phyloP scores from a whole-genome alignment of 2,797 vertebrate species.

The Karalla daura region DNA sequence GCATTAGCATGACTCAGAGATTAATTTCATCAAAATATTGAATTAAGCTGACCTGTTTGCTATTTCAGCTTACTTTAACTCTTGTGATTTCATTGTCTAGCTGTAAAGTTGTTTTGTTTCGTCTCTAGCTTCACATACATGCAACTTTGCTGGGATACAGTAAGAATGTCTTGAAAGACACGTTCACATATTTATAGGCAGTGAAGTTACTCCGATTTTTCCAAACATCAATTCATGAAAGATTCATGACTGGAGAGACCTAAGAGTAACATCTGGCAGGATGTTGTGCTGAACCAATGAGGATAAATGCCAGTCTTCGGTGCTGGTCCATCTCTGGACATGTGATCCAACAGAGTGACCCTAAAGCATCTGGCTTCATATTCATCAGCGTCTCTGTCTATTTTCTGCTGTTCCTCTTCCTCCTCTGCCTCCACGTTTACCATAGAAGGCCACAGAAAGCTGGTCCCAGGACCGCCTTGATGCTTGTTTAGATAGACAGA shows the following conservation, averaged over 20 bases:
- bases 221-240: background rate
- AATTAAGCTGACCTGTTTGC: too few species aligned
- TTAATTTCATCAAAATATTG: too few species aligned
- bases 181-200: too few species aligned
- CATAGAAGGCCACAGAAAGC: conserved; percentile 44
- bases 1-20: too few species aligned
- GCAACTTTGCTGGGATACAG: background rate
- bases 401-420: conserved; percentile 24
- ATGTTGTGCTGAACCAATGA: background rate
- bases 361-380: conserved; percentile 9
- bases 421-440: conserved; percentile 21
- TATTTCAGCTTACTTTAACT: too few species aligned
- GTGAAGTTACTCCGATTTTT: background rate
- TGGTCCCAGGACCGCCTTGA: conserved; percentile 25
- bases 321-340: conserved; percentile 2
- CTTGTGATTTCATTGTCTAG: too few species aligned
- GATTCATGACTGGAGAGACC: background rate
- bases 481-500: conserved; percentile 34
- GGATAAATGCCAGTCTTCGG: background rate
- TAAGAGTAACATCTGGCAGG: background rate
- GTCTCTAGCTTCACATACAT: background rate
- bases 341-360: conserved; percentile 5
- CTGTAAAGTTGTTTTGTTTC: background rate
- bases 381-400: conserved; percentile 32
- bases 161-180: background rate